Conservation (phyloP, 1,140 invertebrate genomes). For the Acarapis woodi region DNA sequence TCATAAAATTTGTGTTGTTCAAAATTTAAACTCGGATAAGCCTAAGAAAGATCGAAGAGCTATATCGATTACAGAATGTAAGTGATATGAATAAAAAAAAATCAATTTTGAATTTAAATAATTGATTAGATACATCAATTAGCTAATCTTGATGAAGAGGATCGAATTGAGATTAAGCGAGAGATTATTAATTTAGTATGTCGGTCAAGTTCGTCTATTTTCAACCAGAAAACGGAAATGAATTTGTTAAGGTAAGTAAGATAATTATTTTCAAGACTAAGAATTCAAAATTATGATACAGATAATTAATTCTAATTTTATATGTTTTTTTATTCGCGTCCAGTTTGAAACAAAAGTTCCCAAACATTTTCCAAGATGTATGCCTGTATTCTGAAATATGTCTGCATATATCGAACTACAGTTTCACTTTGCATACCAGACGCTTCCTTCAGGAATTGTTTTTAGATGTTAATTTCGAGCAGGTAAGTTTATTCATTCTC, state of each 20-base stretch:
- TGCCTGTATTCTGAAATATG: constrained; percentile 80
- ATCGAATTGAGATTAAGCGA: constrained; percentile 14
- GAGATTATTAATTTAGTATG: constrained; percentile 23
- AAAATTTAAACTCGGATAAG: not conserved
- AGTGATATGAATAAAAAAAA: too few relatives aligned
- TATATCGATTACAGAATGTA: too few relatives aligned
- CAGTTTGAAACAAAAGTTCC: constrained; percentile 56
- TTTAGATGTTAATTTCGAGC: constrained; percentile 46
- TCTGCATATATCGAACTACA: constrained; percentile 37
- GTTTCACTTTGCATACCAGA: constrained; percentile 47
- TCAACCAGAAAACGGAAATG: constrained; percentile 23
- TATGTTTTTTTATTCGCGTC: not conserved
- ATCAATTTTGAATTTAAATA: too few relatives aligned
- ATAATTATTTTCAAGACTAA: too few relatives aligned
- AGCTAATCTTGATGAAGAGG: too few relatives aligned
- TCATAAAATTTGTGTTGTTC: not conserved
- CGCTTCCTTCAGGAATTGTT: constrained; percentile 81
- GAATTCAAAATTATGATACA: too few relatives aligned
- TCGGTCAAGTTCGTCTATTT: constrained; percentile 23
- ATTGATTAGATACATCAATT: not conserved
- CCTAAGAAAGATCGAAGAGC: not conserved
- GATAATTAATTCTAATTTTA: constrained; percentile 4
- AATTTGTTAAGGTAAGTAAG: constrained; percentile 22
- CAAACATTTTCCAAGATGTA: constrained; percentile 48
- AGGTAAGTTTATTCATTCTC: constrained; percentile 17